A percentile compares a stretch with the other conserved stretches of the same genome.
Evolutionary conservation across 2,797 vertebrate genomes (phyloP).

Genomic region (Ficedula albicollis): DNA sequence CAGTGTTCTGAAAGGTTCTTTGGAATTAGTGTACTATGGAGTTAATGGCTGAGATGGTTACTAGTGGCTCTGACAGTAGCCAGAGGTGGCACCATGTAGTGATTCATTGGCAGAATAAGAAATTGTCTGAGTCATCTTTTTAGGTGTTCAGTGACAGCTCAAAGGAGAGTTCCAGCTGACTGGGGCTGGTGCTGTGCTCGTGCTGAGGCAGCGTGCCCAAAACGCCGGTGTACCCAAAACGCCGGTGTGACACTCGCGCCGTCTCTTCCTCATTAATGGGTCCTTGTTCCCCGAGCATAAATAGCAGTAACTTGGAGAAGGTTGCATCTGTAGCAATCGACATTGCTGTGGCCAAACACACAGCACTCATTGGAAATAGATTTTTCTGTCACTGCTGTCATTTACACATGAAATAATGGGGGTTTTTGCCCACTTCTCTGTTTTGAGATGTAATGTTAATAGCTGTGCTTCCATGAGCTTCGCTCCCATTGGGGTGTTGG

Average conservation of each 20-base stretch:
- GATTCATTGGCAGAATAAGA: background rate
- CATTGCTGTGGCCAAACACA: background rate
- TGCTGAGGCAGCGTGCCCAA: background rate
- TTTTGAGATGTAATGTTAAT: background rate
- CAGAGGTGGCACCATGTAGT: background rate
- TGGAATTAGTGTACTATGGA: background rate
- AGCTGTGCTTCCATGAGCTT: background rate
- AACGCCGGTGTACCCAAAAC: accelerated
- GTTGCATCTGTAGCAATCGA: background rate
- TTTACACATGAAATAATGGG: background rate
- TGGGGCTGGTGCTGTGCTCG: background rate
- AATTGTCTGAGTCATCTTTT: background rate
- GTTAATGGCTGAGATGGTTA: background rate
- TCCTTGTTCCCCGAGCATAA: background rate
- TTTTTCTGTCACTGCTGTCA: background rate
- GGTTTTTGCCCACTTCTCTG: accelerated
- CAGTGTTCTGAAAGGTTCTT: background rate
- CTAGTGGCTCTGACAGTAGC: background rate
- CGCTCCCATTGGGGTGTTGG: accelerated
- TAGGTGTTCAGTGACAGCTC: background rate
- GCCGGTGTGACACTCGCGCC: accelerated
- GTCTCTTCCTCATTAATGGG: background rate
- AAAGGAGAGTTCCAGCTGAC: background rate
- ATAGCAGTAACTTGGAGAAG: background rate
- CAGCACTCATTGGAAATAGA: accelerated